Evolutionary conservation across 2,113 vertebrate genomes (phyloP).

Genomic region (Pithys albifrons): DNA sequence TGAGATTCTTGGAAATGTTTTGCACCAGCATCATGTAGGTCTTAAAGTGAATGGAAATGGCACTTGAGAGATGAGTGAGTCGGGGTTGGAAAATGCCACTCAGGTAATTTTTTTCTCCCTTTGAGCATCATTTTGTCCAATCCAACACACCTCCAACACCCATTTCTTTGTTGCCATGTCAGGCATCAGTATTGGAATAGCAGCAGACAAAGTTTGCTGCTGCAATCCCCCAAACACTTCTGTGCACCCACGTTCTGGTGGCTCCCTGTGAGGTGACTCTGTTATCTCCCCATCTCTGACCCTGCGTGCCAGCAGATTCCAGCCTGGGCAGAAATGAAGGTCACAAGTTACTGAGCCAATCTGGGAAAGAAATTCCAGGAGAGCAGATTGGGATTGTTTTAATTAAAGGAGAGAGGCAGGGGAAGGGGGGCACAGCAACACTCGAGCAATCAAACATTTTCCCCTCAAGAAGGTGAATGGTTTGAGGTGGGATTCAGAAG

Average conservation of each 20-base stretch:
- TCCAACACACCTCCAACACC: not conserved
- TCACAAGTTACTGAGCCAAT: conserved; percentile 41
- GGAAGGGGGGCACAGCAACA: conserved; percentile 21
- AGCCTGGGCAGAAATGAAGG: conserved; percentile 12
- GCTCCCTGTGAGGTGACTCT: not conserved
- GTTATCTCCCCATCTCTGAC: conserved; percentile 57
- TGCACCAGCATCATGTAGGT: not conserved
- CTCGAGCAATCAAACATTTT: not conserved
- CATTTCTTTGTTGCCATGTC: not conserved
- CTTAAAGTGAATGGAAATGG: not conserved
- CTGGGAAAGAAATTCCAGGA: conserved; percentile 56
- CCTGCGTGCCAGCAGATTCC: not conserved
- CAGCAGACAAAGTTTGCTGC: not conserved
- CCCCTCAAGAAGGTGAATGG: fast-evolving
- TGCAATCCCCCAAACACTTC: not conserved
- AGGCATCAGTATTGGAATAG: not conserved
- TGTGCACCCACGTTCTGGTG: not conserved
- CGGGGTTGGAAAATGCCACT: not conserved
- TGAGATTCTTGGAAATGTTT: not conserved
- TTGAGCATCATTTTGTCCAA: not conserved
- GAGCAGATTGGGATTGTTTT: conserved; percentile 41
- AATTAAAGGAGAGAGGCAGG: conserved; percentile 78
- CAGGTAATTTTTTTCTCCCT: not conserved
- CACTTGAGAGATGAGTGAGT: not conserved
- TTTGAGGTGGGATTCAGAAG: not conserved